phyloP scores from a whole-genome alignment of 2,113 vertebrate species.

The Aptenodytes forsteri region DNA sequence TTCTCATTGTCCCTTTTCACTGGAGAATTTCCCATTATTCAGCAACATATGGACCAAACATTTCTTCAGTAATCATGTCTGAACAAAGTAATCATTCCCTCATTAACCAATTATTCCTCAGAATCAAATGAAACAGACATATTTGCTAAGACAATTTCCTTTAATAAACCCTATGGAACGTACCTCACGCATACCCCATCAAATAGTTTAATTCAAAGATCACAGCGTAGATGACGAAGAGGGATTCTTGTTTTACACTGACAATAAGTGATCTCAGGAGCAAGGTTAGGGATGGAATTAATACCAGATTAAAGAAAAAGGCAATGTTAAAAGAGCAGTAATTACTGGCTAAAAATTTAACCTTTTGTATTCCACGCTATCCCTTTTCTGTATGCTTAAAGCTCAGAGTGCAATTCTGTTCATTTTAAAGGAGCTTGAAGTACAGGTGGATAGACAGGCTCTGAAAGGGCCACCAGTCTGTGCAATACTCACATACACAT shows the following conservation, averaged over 20 bases:
- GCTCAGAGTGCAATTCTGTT: neutral
- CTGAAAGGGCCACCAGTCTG: neutral
- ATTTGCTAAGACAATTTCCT: slow-evolving; percentile 75
- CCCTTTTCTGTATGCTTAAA: neutral
- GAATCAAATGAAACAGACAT: slow-evolving; percentile 74
- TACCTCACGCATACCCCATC: slow-evolving; percentile 21
- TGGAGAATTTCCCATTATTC: slow-evolving; percentile 77
- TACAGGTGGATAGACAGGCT: neutral
- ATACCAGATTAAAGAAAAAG: neutral
- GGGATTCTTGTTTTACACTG: slow-evolving; percentile 58
- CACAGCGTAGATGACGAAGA: slow-evolving; percentile 30
- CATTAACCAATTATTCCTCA: slow-evolving; percentile 79
- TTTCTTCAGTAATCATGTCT: slow-evolving; percentile 79
- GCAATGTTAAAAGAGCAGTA: neutral
- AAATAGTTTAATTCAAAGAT: slow-evolving; percentile 62
- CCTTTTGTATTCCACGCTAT: neutral
- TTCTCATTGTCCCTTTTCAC: slow-evolving; percentile 76
- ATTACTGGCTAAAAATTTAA: neutral
- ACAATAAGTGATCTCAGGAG: slow-evolving; percentile 64
- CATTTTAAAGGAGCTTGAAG: neutral
- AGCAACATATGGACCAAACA: slow-evolving; percentile 78
- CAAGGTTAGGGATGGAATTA: slow-evolving; percentile 28
- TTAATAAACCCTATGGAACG: slow-evolving; percentile 74
- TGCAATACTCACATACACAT: neutral
- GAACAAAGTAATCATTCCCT: slow-evolving; percentile 82